Base-by-base conservation (phyloP, 2,888 invertebrate genomes). In the Actias luna region DNA sequence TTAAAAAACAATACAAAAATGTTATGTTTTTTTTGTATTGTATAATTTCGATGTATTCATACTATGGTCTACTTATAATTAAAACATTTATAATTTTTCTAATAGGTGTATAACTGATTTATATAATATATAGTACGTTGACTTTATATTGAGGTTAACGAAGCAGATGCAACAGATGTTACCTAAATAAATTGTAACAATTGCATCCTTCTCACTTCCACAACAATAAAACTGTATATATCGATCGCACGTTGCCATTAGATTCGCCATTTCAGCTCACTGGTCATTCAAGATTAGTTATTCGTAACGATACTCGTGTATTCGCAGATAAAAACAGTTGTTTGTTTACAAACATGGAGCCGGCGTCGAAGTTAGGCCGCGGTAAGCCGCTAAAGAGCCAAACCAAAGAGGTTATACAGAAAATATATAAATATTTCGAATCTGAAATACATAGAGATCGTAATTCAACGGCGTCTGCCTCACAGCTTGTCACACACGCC, bases 381-480 rank as follows among this genome's bases (percentile, higher is more conserved):
- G 77, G 76, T 8, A 77, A 76, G 60, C 75, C 76, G 2, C 69
- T 78, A 39, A 77, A 77, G 52, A 75, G 72, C 60, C 78, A 78
- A 69, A 78, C 76, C 7, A 78, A 78, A 65, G 76, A 77, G 69
- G 70, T 77, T 7, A 64, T 77, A 59, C 72, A 75, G 60, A 78
- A 76, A 63, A 72, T 76, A 52, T 74, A 75, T 61, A 70, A 70
- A 66, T 78, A 77, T 67, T 77, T 78, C 65, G 75, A 77, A 64
- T 67, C 70, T 0, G 75, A 78, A 63, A 78, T 77, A 62, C 74
- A 70, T 58, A 68, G 76, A 63, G 78, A 77, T 62, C 76, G 75
- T 29, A 74, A 77, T 60, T 77, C 77, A 4, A 77, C 75, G 46
- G 76, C 77, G 46, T 75, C 76, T 59, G 75, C 77, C 52, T 71